Percentiles rank a stretch among this genome's conserved stretches.
Evolutionary conservation across 2,797 vertebrate species (phyloP).

Genomic region (Coendou prehensilis): DNA sequence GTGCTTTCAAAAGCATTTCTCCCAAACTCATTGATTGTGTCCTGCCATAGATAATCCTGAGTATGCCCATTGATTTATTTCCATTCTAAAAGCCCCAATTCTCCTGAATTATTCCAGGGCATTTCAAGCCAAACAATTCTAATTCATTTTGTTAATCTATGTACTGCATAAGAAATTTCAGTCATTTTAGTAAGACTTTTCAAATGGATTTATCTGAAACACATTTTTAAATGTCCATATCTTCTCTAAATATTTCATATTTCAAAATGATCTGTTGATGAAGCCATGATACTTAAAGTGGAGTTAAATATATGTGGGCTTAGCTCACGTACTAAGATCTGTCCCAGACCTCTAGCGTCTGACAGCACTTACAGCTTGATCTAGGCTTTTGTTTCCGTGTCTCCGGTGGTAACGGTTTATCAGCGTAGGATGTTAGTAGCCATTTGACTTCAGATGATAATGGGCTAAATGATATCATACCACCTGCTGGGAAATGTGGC

Average conservation of each 20-base stretch:
- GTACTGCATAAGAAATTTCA: constrained; percentile 73
- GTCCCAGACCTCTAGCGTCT: constrained; percentile 71
- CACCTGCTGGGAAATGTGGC: neutral
- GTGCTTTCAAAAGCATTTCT: constrained; percentile 83
- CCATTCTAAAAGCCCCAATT: constrained; percentile 86
- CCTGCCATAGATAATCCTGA: constrained; percentile 87
- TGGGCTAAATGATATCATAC: constrained; percentile 61
- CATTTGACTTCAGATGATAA: constrained; percentile 67
- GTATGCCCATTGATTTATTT: constrained; percentile 88
- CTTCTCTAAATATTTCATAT: constrained; percentile 73
- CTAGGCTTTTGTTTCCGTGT: constrained; percentile 61
- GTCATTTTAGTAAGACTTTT: constrained; percentile 67
- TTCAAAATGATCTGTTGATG: constrained; percentile 73
- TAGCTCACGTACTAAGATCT: neutral
- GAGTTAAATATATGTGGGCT: constrained; percentile 39
- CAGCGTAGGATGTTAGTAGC: constrained; percentile 48
- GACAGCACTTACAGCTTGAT: constrained; percentile 54
- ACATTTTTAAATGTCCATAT: constrained; percentile 63
- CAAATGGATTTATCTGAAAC: constrained; percentile 76
- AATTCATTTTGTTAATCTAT: constrained; percentile 80
- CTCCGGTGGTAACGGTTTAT: constrained; percentile 54
- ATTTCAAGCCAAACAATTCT: constrained; percentile 84
- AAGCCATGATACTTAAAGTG: constrained; percentile 49
- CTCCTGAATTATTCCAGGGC: constrained; percentile 87
- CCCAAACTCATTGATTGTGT: constrained; percentile 87